Conservation (phyloP, 2,888 invertebrate genomes). For the Cotesia congregata region DNA sequence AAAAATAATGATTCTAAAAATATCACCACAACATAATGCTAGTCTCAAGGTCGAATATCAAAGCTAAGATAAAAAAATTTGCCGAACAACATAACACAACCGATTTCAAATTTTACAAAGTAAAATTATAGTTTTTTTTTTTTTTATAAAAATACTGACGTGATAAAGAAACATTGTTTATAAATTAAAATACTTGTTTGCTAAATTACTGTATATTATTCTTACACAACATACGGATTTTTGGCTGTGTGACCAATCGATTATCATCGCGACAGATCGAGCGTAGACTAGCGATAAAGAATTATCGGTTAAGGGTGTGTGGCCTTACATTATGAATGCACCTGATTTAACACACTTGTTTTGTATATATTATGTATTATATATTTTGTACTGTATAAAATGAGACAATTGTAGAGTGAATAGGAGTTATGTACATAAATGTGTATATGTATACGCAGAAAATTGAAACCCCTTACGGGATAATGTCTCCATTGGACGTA, state of each 20-base stretch:
- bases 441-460: neutral
- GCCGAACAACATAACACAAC: too few relatives aligned
- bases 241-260: conserved; percentile 64
- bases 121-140: too few relatives aligned
- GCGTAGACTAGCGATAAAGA: conserved; percentile 26
- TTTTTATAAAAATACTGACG: too few relatives aligned
- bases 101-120: too few relatives aligned
- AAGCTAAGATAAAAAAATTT: too few relatives aligned
- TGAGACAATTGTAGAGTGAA: neutral
- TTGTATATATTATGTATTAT: conserved; percentile 52
- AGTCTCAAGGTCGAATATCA: too few relatives aligned
- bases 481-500: conserved; percentile 59
- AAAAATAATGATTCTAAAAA: too few relatives aligned
- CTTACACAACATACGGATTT: conserved; percentile 43
- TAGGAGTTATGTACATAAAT: conserved; percentile 5
- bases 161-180: too few relatives aligned
- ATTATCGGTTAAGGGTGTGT: conserved; percentile 26
- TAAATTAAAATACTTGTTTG: too few relatives aligned
- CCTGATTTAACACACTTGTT: conserved; percentile 69
- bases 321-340: conserved; percentile 63
- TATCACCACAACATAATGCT: too few relatives aligned
- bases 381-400: neutral
- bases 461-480: conserved; percentile 8
- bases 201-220: too few relatives aligned
- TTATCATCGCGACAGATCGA: conserved; percentile 53